Evolutionary conservation across 2,113 vertebrate genomes (phyloP), one percentile per base, ranked within the genome.

Genomic region (Thamnaconus septentrionalis): DNA sequence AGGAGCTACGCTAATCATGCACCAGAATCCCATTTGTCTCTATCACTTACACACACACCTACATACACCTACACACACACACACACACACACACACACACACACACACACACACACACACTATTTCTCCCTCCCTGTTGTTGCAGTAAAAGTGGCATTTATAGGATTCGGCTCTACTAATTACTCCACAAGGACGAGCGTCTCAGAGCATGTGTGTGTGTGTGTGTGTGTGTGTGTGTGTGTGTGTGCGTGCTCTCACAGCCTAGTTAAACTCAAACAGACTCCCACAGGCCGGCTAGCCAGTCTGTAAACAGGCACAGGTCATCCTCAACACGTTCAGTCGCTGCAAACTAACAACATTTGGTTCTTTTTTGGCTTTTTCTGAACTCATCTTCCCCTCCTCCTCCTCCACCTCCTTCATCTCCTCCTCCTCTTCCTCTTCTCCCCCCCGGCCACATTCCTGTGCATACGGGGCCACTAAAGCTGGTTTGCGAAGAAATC

Each of bases 251-350:
- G 59, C 4, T 5, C 71, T 61, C 56, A 53, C 75, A 75, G 74
- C 63, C 84, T 85, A 42, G 60, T 89, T 86, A 87, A 88, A 86
- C 9, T 82, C 60, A 61, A 83, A 87, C 85, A 87, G 82, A 79
- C 83, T 84, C 71, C 70, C 50, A 8, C 58, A 3, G 64, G 79
- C 60, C 70, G 9, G 50, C 49, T 39, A 9, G 43, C 5, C 43
- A 73, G 80, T 88, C 76, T 86, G 79, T 88, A 82, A 87, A 88
- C 79, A 85, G 71, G 44, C 48, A 8, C 7, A 64, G 87, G 84
- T 88, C 80, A 82, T 71, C 78, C 71, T 62, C 57, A 79, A 81
- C 84, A 69, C 62, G 12, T 75, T 69, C 41, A 66, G 63, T 61
- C 42, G 44, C 69, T 72, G 40, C 1, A 59, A 81, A 80, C 74